Base-by-base conservation (phyloP, 2,113 vertebrate species). In the Empidonax alnorum region DNA sequence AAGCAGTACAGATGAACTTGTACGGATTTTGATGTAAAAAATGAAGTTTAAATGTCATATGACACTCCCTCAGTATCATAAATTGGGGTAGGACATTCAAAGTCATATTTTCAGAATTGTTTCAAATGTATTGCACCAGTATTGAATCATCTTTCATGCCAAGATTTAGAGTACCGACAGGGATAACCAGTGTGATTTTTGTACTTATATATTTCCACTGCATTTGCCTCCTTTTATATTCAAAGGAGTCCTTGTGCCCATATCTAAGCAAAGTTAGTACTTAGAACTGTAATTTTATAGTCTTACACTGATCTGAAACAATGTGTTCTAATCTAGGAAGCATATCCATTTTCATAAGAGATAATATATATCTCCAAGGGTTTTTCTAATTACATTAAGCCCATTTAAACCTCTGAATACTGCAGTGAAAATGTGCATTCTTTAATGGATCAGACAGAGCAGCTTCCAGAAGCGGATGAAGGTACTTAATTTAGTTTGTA, bases 331-430 rank as follows among this genome's bases (percentile, higher is more conserved):
- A 94, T 94, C 76, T 95, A 75, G 61, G 91, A 90, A 93, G 33
- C n/a, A 65, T 80, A 96, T 95, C 79, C 55, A 65, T 92, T 93
- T 95, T 93, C 65, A 44, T 81, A 93, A 77, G 56, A 84, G 73
- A 82, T 84, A 92, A 81, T 77, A 73, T 68, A 23, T 87, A 73
- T 91, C 73, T 94, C 77, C 61, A 80, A 94, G 80, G 52, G 25
- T 69, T 92, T 79, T 84, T 78, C 85, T 96, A 93, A 95, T 94
- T 91, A 69, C 37, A 89, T 87, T 95, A 93, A 91, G 63, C 58
- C 77, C 46, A 55, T 92, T 95, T 91, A 96, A 95, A 63, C n/a
- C 69, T 84, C 89, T 82, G 80, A 89, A 91, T 92, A 82, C 66
- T 75, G 39, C 46, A 73, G 33, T 79, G 66, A 93, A 90, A 95